Evolutionary conservation across 2,888 invertebrate species (phyloP), one percentile per base, ranked within the genome.

Genomic region (Spodoptera littoralis): DNA sequence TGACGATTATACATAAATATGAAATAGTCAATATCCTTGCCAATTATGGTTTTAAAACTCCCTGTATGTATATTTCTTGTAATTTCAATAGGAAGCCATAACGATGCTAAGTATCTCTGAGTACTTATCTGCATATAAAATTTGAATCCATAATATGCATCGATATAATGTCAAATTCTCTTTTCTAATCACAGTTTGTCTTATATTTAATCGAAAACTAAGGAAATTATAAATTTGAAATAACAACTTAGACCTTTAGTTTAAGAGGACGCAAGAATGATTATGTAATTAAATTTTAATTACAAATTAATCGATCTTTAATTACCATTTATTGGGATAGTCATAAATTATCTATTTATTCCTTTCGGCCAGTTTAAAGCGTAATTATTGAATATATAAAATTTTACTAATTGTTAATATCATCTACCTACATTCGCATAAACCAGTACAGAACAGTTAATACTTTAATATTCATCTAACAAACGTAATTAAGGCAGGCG

Each of bases 381-480:
- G 41, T 30, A 57, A 75, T 65, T 30, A 60, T 51, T 60, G 46
- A 27, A 46, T 4, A 8, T 41, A 54, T 70, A 73, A 74, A 66
- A 70, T 55, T 44, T 36, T 18, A 60, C 18, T 49, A 24, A 42
- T 50, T 44, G 49, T 75, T 57, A 49, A 57, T 1, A 70, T 55
- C 57, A 57, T 11, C 44, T n/a, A 43, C 45, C 13, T 42, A 41
- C 45, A 49, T 63, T 41, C 49, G 42, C 18, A 41, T n/a, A 43
- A 56, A 58, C 58, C 51, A 71, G 46, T 61, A 65, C 42, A 27
- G 45, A 61, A 76, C 72, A 71, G 72, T 73, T 73, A 61, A 55
- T 71, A 71, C 60, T 55, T 76, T 76, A 76, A 66, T 74, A 79
- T 81, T 81, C 68, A 81, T 75, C 65, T 70, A 60, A 55, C 76